A percentile compares a stretch with the other conserved stretches of the same genome.
Conservation (phyloP, 1,140 invertebrate genomes). For the Oncopeltus fasciatus region DNA sequence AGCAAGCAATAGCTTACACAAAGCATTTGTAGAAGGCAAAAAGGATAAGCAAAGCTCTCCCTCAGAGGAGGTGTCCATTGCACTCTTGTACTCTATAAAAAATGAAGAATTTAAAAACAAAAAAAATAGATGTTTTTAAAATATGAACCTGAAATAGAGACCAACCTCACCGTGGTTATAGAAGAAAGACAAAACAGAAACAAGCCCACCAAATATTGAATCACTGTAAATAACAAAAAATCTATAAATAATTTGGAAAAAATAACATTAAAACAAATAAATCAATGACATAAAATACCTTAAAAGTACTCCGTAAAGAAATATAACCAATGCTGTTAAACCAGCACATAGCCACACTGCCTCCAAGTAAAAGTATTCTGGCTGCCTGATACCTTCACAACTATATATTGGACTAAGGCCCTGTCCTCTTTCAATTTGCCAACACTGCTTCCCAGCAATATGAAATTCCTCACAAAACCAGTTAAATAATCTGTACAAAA, state of each 20-base stretch:
- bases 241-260: neutral
- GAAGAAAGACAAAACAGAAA: slow-evolving; percentile 53
- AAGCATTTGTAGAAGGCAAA: slow-evolving; percentile 35
- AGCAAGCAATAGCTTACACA: slow-evolving; percentile 14
- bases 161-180: slow-evolving; percentile 60
- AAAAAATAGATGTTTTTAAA: too few relatives aligned
- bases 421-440: slow-evolving; percentile 46
- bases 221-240: slow-evolving; percentile 34
- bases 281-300: slow-evolving; percentile 27
- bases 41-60: slow-evolving; percentile 68
- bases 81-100: slow-evolving; percentile 46
- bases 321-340: slow-evolving; percentile 44
- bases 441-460: slow-evolving; percentile 37
- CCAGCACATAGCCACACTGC: slow-evolving; percentile 50
- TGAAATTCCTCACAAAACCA: slow-evolving; percentile 27
- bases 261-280: neutral
- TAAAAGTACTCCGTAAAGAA: slow-evolving; percentile 42
- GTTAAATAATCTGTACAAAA: slow-evolving; percentile 38
- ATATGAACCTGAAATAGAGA: too few relatives aligned
- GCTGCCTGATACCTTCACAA: slow-evolving; percentile 62
- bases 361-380: slow-evolving; percentile 59
- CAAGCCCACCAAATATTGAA: slow-evolving; percentile 48
- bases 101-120: slow-evolving; percentile 17
- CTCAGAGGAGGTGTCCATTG: slow-evolving; percentile 73
- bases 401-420: slow-evolving; percentile 47